Conservation (phyloP, 2,113 vertebrate genomes). For the Chlamydotis undulata region DNA sequence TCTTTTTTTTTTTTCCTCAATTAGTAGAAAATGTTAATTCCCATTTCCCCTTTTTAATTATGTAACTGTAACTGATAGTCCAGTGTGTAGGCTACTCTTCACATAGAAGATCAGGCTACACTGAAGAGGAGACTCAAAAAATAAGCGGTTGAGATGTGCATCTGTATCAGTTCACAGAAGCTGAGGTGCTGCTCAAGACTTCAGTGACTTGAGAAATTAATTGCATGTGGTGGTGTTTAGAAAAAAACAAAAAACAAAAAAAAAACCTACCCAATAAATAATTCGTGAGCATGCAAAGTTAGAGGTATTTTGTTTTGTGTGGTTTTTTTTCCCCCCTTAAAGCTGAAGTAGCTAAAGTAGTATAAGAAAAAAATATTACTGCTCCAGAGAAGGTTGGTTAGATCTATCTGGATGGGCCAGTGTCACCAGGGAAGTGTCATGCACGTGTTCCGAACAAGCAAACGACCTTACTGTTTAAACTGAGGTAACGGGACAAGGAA, state of each 20-base stretch:
- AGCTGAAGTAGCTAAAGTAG: neutral
- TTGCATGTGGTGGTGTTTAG: neutral
- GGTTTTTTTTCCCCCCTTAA: neutral
- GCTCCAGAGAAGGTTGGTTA: neutral
- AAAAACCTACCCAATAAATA: too few species aligned
- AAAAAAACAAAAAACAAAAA: too few species aligned
- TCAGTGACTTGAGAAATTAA: neutral
- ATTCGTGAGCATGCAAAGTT: neutral
- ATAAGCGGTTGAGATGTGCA: neutral
- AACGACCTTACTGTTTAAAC: neutral
- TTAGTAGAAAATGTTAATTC: neutral
- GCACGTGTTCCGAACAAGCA: fast-evolving
- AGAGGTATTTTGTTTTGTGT: too few species aligned
- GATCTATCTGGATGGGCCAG: neutral
- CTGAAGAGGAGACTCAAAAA: neutral
- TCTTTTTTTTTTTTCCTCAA: neutral
- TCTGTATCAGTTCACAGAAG: neutral
- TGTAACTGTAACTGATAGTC: neutral
- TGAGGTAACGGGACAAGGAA: neutral
- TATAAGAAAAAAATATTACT: neutral
- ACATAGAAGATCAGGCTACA: too few species aligned
- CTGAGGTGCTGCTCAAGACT: neutral
- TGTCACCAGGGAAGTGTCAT: neutral
- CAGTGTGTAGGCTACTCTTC: neutral
- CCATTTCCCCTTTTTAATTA: neutral